Percentiles rank a stretch among this genome's conserved stretches.
These are phyloP conservation scores for Progne subis DNA, from an alignment of 2,113 vertebrate genomes.

Conservation along the genomic window DNA sequence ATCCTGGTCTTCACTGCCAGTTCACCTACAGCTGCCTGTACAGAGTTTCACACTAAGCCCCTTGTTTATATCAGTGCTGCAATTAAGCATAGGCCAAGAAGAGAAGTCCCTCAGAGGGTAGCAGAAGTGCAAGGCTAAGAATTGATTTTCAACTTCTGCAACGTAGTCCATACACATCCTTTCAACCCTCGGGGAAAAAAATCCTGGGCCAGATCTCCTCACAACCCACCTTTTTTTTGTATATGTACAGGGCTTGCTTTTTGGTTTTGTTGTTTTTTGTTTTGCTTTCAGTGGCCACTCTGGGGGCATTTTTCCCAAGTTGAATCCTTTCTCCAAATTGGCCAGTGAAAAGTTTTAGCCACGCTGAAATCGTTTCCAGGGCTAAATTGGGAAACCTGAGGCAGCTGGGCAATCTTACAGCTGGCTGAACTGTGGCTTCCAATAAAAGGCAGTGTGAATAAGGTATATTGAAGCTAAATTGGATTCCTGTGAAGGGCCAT, in stretches of 20 bases:
- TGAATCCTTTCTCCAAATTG: conserved; percentile 73
- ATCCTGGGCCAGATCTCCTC: background rate
- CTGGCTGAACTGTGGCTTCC: conserved; percentile 75
- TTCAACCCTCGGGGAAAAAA: background rate
- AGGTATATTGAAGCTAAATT: conserved; percentile 84
- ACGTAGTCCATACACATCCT: background rate
- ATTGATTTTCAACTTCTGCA: conserved; percentile 77
- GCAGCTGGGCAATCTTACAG: conserved; percentile 78
- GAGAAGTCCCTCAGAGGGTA: conserved; percentile 87
- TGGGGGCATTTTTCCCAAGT: conserved; percentile 69
- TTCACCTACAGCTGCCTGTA: conserved; percentile 85
- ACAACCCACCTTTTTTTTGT: background rate
- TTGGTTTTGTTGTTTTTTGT: background rate
- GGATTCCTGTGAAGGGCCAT: conserved; percentile 78
- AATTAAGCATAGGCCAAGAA: conserved; percentile 86
- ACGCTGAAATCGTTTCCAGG: conserved; percentile 83
- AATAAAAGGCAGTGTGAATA: conserved; percentile 84
- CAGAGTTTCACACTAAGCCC: conserved; percentile 87
- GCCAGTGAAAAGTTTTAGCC: conserved; percentile 74
- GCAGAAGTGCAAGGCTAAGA: conserved; percentile 87
- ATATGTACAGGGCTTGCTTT: background rate
- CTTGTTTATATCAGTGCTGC: conserved; percentile 90
- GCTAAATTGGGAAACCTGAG: conserved; percentile 79
- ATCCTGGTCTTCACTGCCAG: conserved; percentile 78
- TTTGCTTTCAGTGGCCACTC: conserved; percentile 72